Percentiles rank a stretch among this genome's conserved stretches.
phyloP scores from a whole-genome alignment of 2,797 vertebrate species.

The Halcyon badia region DNA sequence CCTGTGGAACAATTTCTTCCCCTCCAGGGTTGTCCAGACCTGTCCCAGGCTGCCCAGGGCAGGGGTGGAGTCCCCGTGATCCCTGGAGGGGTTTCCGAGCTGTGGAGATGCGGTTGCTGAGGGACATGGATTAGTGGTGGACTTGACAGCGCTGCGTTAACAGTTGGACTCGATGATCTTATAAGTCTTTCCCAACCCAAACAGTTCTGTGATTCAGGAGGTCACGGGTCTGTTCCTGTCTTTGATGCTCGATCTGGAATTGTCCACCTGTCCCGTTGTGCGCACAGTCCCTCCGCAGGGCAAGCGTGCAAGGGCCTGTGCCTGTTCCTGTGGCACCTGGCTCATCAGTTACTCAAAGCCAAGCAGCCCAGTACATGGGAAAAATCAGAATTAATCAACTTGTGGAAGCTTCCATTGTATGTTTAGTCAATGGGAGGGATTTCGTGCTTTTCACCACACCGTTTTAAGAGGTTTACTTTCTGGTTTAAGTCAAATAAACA shows the following conservation, averaged over 20 bases:
- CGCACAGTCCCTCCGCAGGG: neutral
- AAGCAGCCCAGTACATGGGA: slow-evolving; percentile 10
- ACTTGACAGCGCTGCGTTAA: neutral
- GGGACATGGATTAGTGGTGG: neutral
- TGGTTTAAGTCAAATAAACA: slow-evolving; percentile 64
- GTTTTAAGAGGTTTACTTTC: slow-evolving; percentile 36
- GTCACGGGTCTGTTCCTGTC: neutral
- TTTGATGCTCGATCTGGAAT: neutral
- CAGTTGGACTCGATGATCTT: neutral
- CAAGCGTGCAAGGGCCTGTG: neutral
- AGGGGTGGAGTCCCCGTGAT: no score
- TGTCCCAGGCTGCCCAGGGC: no score
- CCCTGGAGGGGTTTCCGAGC: no score
- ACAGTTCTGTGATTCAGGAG: neutral
- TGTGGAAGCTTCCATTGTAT: slow-evolving; percentile 23
- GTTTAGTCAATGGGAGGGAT: slow-evolving; percentile 61
- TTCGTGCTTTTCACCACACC: slow-evolving; percentile 50
- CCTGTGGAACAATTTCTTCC: neutral
- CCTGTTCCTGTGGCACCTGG: neutral
- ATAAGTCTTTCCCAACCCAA: neutral
- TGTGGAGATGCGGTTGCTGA: no score
- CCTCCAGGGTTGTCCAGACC: no score
- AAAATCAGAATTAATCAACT: slow-evolving; percentile 32
- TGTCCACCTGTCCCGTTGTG: neutral
- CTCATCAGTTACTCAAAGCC: neutral